Evolutionary conservation across 2,797 vertebrate species (phyloP).

Genomic region (Paratrypauchen microcephalus): DNA sequence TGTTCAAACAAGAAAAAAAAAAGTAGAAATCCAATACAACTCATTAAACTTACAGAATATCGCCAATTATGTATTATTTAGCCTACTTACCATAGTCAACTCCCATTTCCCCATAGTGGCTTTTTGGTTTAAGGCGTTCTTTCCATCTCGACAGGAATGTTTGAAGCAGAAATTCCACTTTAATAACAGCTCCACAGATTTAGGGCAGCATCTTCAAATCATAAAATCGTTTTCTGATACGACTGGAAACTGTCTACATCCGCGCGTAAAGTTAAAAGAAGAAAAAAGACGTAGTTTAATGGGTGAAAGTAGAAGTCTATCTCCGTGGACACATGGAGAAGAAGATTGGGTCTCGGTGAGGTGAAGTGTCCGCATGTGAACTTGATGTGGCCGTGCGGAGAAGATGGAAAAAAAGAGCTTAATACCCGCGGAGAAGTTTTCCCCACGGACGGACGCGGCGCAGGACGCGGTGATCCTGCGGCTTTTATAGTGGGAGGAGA

Average conservation of each 20-base stretch:
- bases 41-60: background rate
- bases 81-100: constrained; percentile 75
- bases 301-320: too few species aligned
- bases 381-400: background rate
- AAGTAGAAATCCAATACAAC: background rate
- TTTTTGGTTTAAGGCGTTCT: constrained; percentile 34
- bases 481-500: constrained; percentile 2
- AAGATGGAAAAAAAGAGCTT: background rate
- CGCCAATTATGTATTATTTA: background rate
- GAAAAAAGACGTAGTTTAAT: background rate
- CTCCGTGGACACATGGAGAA: background rate
- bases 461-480: too few species aligned
- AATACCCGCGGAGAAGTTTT: background rate
- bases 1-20: too few species aligned
- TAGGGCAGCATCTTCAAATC: constrained; percentile 36
- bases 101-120: constrained; percentile 82
- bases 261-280: constrained; percentile 12
- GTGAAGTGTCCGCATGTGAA: background rate
- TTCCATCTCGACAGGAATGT: constrained; percentile 51
- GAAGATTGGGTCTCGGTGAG: background rate
- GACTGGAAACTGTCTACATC: constrained; percentile 29
- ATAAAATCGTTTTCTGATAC: background rate
- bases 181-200: background rate
- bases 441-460: constrained; percentile 8
- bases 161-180: constrained; percentile 13